Conservation (phyloP, 2,113 vertebrate species). For the Poecile atricapillus region DNA sequence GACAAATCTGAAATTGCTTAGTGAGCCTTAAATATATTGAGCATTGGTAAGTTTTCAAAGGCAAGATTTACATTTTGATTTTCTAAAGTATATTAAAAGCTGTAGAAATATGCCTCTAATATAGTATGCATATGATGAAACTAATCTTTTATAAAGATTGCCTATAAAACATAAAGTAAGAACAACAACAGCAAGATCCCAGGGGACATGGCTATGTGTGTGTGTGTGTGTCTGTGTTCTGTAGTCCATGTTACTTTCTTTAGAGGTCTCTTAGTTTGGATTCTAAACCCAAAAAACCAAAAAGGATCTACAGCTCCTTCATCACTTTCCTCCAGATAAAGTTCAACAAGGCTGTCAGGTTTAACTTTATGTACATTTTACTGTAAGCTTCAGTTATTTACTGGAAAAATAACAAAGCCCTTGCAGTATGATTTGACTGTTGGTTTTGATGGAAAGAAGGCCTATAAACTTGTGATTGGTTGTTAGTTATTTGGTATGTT, state of each 20-base stretch:
- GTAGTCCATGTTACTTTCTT: not conserved
- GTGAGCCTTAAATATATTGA: conserved; percentile 13
- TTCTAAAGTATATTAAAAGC: conserved; percentile 2
- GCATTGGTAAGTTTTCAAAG: conserved; percentile 16
- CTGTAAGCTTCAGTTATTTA: not conserved
- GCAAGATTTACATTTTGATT: not conserved
- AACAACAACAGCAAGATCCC: not conserved
- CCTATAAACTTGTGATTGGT: not conserved
- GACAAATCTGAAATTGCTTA: not conserved
- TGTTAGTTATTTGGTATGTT: not conserved
- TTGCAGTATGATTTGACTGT: not conserved
- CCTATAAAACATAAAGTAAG: not conserved
- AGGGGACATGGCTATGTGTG: not conserved
- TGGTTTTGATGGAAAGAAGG: not conserved
- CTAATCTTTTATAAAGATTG: conserved; percentile 54
- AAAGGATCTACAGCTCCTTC: not conserved
- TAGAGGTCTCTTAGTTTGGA: not conserved
- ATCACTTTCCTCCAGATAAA: not conserved
- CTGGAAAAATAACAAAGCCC: not conserved
- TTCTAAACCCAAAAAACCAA: not conserved
- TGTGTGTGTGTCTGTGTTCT: not conserved
- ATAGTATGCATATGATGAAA: not conserved
- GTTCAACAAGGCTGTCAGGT: not conserved
- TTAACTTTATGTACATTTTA: not conserved
- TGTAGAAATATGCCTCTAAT: conserved; percentile 15